Evolutionary conservation across 1,140 invertebrate species (phyloP).

Genomic region (Pseudomyrmex sp.): DNA sequence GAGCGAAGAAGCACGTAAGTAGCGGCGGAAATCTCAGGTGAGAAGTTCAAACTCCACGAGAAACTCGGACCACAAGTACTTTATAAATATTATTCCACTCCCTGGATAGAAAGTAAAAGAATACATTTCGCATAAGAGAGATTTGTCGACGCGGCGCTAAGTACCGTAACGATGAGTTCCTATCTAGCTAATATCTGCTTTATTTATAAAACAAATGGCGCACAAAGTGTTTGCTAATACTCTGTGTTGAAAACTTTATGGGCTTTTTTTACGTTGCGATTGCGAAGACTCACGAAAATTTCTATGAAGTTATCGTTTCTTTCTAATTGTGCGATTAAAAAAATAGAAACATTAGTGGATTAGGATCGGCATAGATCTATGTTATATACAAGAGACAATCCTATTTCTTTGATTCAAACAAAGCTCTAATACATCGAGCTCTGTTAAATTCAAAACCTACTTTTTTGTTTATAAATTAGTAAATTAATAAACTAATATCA

Average conservation of each 20-base stretch:
- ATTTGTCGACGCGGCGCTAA: background rate
- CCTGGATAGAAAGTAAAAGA: background rate
- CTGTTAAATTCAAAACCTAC: too few relatives aligned
- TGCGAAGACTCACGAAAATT: background rate
- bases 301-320: conserved; percentile 27
- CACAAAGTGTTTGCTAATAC: background rate
- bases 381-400: background rate
- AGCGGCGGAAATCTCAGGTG: conserved; percentile 13
- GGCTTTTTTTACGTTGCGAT: too few relatives aligned
- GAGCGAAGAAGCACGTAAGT: background rate
- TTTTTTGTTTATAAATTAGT: too few relatives aligned
- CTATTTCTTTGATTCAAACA: too few relatives aligned
- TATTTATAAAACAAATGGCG: conserved; percentile 18
- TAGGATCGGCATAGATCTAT: background rate
- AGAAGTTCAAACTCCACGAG: conserved; percentile 16
- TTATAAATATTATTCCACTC: conserved; percentile 19
- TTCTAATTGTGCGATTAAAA: conserved; percentile 20
- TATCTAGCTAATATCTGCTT: background rate
- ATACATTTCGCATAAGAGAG: conserved; percentile 6
- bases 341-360: background rate
- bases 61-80: conserved; percentile 11
- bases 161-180: background rate
- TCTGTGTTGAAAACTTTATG: background rate
- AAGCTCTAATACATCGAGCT: too few relatives aligned
- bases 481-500: too few relatives aligned